Evolutionary conservation across 2,797 vertebrate species (phyloP).

Genomic region (Hippocampus kuda): DNA sequence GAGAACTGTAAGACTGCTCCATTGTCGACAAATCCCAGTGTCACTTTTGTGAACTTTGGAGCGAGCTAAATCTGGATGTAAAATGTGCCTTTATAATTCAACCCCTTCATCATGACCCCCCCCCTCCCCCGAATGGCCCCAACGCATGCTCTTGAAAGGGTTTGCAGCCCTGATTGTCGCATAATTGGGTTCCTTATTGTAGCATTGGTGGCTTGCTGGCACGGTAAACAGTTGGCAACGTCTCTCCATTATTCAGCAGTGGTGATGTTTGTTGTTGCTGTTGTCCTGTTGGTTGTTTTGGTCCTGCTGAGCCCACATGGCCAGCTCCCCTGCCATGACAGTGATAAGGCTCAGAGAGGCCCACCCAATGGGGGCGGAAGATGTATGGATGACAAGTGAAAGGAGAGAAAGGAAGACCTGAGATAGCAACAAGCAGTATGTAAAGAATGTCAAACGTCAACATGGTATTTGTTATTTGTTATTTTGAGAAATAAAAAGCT

Average conservation of each 20-base stretch:
- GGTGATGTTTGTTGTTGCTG: conserved; percentile 43
- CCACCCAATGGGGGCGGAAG: conserved; percentile 13
- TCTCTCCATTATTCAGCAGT: conserved; percentile 42
- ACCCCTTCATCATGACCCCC: conserved; percentile 32
- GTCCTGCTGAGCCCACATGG: conserved; percentile 9
- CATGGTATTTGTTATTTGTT: neutral
- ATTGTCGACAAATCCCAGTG: conserved; percentile 5
- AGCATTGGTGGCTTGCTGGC: conserved; percentile 10
- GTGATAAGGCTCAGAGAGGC: conserved; percentile 28
- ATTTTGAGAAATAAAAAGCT: neutral
- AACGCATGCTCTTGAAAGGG: conserved; percentile 14
- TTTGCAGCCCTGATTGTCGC: conserved; percentile 24
- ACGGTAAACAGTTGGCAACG: conserved; percentile 25
- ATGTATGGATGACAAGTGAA: conserved; percentile 6
- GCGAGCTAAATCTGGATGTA: conserved; percentile 18
- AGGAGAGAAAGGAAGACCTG: neutral
- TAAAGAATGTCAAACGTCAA: neutral
- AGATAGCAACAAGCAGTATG: conserved; percentile 8
- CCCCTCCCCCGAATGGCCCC: neutral
- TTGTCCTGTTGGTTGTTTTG: conserved; percentile 40
- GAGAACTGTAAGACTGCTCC: conserved; percentile 5
- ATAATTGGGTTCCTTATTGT: conserved; percentile 27
- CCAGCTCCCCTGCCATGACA: conserved; percentile 21
- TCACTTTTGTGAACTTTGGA: conserved; percentile 17
- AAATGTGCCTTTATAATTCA: conserved; percentile 26